A percentile compares a stretch with the other conserved stretches of the same genome.
Conservation (phyloP, 92 coral and sea anemone species). For the Virgularia gustaviana region DNA sequence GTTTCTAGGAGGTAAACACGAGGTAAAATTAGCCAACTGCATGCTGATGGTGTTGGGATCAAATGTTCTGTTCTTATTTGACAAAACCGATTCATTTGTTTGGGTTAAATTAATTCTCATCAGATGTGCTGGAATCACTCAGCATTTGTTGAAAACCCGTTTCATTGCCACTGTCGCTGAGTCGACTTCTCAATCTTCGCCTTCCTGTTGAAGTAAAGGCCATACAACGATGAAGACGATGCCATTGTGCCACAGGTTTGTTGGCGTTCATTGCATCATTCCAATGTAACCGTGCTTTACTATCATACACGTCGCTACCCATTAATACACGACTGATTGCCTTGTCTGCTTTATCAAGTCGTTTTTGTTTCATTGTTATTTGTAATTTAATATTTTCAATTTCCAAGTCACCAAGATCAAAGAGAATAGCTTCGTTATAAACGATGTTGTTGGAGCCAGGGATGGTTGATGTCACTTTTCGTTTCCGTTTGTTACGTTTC, state of each 20-base stretch:
- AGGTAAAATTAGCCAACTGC: too few species aligned
- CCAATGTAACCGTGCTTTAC: constrained; percentile 81
- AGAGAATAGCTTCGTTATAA: constrained; percentile 97
- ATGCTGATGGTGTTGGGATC: too few species aligned
- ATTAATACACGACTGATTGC: constrained; percentile 88
- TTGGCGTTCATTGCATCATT: constrained; percentile 90
- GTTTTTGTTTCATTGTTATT: constrained; percentile 80
- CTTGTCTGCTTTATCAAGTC: constrained; percentile 84
- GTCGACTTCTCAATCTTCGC: constrained; percentile 21
- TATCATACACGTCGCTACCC: constrained; percentile 69
- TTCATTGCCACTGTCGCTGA: constrained; percentile 68
- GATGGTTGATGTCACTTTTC: constrained; percentile 81
- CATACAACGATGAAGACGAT: constrained; percentile 67
- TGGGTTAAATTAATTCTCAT: too few species aligned
- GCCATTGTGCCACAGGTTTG: constrained; percentile 97
- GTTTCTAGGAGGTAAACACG: too few species aligned
- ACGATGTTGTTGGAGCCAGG: constrained; percentile 81
- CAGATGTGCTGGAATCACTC: constrained; percentile 80
- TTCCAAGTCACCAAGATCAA: constrained; percentile 79
- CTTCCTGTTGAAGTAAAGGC: constrained; percentile 18
- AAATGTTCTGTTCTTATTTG: too few species aligned
- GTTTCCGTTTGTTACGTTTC: constrained; percentile 71
- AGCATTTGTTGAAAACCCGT: constrained; percentile 21
- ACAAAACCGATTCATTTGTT: too few species aligned
- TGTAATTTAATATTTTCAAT: constrained; percentile 83